Evolutionary conservation across 2,888 invertebrate species (phyloP), one percentile per base, ranked within the genome.

Genomic region (Tipula vernalis): DNA sequence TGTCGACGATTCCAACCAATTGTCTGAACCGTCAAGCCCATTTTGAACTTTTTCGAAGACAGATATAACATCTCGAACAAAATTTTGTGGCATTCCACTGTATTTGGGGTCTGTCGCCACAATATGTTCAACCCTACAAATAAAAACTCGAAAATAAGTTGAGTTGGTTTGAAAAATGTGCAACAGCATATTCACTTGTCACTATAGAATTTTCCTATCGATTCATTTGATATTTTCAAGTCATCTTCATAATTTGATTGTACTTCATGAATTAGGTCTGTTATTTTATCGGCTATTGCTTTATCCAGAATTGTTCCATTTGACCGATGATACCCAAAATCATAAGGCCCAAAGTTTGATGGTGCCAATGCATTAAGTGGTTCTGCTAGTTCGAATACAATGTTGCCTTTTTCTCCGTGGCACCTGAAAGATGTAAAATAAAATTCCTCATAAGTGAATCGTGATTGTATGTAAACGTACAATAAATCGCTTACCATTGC

Each of bases 1-100:
- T 0, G 95, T 92, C 0, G 96, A 96, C 85, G 96, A 93, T 83
- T 95, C 92, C 91, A 93, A 92, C 94, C 96, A 92, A 90, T 93
- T 90, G 92, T 93, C 93, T 88, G 95, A 92, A 87, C 95, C 93
- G 91, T 96, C 93, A 89, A 91, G 88, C 0, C 91, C 91, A 87
- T 90, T 89, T 87, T 91, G 91, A 86, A 90, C 90, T 87, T 91
- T 94, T 87, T 94, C 93, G 88, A 93, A 94, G 92, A 94, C 95
- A 87, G 94, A 93, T 0, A 94, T 89, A 88, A 94, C 93, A n/a
- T 93, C 92, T 5, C 91, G 90, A 0, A 93, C 91, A 83, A 93
- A 88, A n/a, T 51, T 18, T 0, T 71, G 1, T 0, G 3, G n/a
- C 3, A 92, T 90, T 87, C 92, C 91, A 0, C 87, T 51, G 57